Evolutionary conservation across 2,113 vertebrate species (phyloP), one percentile per base, ranked within the genome.

Genomic region (Taurulus bubalis): DNA sequence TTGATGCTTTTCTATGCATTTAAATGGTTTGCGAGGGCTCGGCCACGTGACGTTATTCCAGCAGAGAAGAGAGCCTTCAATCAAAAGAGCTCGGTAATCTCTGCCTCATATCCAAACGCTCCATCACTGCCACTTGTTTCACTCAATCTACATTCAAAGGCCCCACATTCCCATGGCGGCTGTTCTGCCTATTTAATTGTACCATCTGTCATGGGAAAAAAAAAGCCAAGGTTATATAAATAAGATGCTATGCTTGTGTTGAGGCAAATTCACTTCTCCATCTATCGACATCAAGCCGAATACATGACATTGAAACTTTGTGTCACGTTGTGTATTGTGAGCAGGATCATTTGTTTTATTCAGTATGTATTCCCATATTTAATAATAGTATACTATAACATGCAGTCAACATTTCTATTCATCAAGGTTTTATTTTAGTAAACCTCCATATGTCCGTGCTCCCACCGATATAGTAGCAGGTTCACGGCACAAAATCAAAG

Each of bases 151-250:
- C 86, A 89, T 88, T 92, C 78, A 93, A 93, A 94, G 75, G 80
- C 84, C 76, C 38, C 69, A 4, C 74, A 55, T 90, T 92, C 85
- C 90, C 92, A 84, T 79, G 80, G 85, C 55, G 80, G 34, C 74
- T 71, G 68, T 84, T 75, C 85, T 91, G 92, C 74, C 82, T 68
- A 75, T 89, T 94, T 93, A 94, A 94, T 93, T 92, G 86, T 88
- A 88, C 92, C 92, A 93, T 94, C 89, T 94, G 93, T 90, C 59
- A 59, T 74, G 26, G 2, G 30, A 10, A 30, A 59, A 65, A 71
- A 87, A 81, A 80, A 82, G 42, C 71, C 86, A 94, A 94, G 92
- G 92, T 94, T 94, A 93, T 91, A 75, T 84, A 91, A 92, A 92
- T 89, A 88, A 79, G 78, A 90, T 45, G 69, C 49, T 74, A 87